These are phyloP conservation scores for Scomberomorus guttatus DNA, from an alignment of 2,797 vertebrate species.

Conservation along the genomic window DNA sequence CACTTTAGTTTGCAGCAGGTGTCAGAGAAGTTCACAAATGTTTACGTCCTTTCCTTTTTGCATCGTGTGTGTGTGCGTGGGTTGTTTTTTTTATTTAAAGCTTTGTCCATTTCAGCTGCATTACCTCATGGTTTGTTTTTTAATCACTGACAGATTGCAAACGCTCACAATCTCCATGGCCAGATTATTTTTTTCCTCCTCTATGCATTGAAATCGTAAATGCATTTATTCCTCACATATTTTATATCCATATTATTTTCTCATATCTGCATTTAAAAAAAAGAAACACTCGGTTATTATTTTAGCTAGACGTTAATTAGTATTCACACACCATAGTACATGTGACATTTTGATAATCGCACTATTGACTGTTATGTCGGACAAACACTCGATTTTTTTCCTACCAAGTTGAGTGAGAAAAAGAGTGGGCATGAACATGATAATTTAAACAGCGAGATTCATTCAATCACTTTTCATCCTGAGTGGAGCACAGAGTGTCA, in stretches of 20 bases:
- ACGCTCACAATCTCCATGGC: constrained; percentile 43
- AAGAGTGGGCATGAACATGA: constrained; percentile 84
- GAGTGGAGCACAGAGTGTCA: constrained; percentile 73
- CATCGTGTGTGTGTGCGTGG: constrained; percentile 1
- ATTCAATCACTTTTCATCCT: constrained; percentile 82
- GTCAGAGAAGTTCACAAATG: constrained; percentile 35
- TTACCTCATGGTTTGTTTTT: constrained; percentile 32
- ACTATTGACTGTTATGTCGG: constrained; percentile 86
- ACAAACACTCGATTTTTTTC: constrained; percentile 81
- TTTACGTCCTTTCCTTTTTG: neutral
- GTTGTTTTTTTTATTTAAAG: constrained; percentile 23
- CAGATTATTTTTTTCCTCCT: constrained; percentile 32
- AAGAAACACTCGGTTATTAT: constrained; percentile 62
- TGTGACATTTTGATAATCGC: constrained; percentile 87
- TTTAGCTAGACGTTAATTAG: constrained; percentile 81
- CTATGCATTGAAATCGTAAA: constrained; percentile 26
- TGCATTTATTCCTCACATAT: constrained; percentile 10
- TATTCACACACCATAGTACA: constrained; percentile 84
- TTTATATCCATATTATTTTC: constrained; percentile 39
- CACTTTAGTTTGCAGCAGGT: constrained; percentile 12
- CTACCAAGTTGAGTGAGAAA: constrained; percentile 85
- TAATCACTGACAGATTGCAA: constrained; percentile 59
- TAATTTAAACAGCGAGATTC: constrained; percentile 88
- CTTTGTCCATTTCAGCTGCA: neutral
- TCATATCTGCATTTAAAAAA: constrained; percentile 49